phyloP scores from a whole-genome alignment of 2,888 invertebrate species.

The Spicauda simplicius region DNA sequence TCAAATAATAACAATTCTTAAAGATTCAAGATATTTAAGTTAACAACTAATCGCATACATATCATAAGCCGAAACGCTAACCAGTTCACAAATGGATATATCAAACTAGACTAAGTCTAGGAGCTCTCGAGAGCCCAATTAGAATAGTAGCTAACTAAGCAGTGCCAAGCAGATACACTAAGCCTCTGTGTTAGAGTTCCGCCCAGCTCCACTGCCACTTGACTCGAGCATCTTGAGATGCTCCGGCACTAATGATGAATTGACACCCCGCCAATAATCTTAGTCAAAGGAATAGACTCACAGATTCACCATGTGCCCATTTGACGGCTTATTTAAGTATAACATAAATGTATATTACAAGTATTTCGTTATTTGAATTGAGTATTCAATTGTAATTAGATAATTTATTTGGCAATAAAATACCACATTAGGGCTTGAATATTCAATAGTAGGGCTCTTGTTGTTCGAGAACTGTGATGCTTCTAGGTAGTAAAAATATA shows the following conservation, averaged over 20 bases:
- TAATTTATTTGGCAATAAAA: no score
- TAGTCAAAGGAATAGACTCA: background rate
- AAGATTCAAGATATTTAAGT: no score
- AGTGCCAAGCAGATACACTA: slow-evolving; percentile 12
- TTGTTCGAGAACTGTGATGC: no score
- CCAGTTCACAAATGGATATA: background rate
- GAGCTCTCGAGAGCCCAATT: slow-evolving; percentile 18
- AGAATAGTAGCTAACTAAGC: slow-evolving; percentile 24
- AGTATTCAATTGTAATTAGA: no score
- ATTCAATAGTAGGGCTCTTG: no score
- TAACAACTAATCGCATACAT: no score
- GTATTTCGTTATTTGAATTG: no score
- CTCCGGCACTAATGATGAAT: slow-evolving; percentile 11
- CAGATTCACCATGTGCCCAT: background rate
- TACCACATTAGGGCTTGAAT: no score
- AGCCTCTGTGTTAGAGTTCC: slow-evolving; percentile 15
- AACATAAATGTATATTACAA: no score
- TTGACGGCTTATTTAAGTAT: background rate
- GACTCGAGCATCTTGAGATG: slow-evolving; percentile 6
- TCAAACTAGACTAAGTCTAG: background rate
- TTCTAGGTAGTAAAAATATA: no score
- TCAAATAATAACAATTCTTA: no score
- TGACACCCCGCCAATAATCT: slow-evolving; percentile 1
- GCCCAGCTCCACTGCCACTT: slow-evolving; percentile 6
- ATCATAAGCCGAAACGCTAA: no score